Evolutionary conservation across 2,113 vertebrate species (phyloP).

Genomic region (Camelus dromedarius): DNA sequence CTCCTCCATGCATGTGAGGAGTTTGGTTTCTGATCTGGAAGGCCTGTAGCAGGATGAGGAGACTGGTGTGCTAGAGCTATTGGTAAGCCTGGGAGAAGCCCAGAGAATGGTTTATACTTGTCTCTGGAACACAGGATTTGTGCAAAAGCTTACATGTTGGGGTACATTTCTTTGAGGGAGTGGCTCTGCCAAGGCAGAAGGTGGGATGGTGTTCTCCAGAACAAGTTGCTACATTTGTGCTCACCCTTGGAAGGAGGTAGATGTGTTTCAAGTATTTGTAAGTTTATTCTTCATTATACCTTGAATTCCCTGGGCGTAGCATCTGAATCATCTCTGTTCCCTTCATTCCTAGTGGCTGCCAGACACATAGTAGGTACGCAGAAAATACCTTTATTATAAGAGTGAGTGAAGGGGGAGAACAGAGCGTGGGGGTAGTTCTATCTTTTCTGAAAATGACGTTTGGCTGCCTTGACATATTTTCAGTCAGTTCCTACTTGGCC

Average conservation of each 20-base stretch:
- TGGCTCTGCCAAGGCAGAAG: not conserved
- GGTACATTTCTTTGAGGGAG: not conserved
- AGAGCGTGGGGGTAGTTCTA: accelerated
- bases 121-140: not conserved
- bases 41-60: not conserved
- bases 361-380: not conserved
- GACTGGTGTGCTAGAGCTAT: not conserved
- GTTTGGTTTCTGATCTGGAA: not conserved
- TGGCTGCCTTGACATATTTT: not conserved
- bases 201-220: not conserved
- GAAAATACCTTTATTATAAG: not conserved
- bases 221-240: not conserved
- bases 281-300: not conserved
- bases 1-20: not conserved
- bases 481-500: not conserved
- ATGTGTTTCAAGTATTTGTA: not conserved
- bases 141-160: not conserved
- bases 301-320: not conserved
- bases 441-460: not conserved
- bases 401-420: not conserved
- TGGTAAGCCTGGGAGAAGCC: not conserved
- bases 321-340: not conserved
- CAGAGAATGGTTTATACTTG: not conserved
- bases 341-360: not conserved
- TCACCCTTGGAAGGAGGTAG: not conserved